Conservation (phyloP, 2,797 vertebrate species). For the Lepus townsendii region DNA sequence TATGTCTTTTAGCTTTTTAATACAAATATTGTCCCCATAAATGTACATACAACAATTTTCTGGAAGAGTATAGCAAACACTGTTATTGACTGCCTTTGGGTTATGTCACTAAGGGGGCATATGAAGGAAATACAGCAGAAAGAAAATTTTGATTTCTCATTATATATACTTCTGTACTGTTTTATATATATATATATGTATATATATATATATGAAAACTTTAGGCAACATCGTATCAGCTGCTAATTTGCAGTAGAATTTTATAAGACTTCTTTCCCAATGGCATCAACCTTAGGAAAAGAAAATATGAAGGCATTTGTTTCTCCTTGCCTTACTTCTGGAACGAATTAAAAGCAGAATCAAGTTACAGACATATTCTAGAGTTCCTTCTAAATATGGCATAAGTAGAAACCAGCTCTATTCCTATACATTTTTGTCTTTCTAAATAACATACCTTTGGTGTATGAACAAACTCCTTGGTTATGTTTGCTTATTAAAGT, state of each 20-base stretch:
- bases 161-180: not conserved
- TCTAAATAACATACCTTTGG: not conserved
- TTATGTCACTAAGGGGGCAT: not conserved
- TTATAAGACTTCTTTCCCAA: not conserved
- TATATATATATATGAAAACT: not conserved
- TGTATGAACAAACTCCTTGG: not conserved
- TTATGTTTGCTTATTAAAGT: slow-evolving; percentile 19
- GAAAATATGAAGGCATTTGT: slow-evolving; percentile 10
- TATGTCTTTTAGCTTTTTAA: not conserved
- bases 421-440: not conserved
- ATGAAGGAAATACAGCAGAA: not conserved
- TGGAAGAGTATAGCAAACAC: not conserved
- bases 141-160: not conserved
- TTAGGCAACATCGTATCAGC: not conserved
- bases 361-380: not conserved
- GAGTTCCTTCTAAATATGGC: not conserved
- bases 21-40: not conserved
- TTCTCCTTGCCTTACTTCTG: not conserved
- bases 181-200: no score
- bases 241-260: not conserved
- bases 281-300: not conserved
- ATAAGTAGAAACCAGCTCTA: not conserved
- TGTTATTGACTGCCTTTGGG: not conserved
- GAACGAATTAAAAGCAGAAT: slow-evolving; percentile 1
- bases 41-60: not conserved